These are phyloP conservation scores for Polydesmus complanatus DNA, from an alignment of 2,888 invertebrate genomes.

Conservation along the genomic window DNA sequence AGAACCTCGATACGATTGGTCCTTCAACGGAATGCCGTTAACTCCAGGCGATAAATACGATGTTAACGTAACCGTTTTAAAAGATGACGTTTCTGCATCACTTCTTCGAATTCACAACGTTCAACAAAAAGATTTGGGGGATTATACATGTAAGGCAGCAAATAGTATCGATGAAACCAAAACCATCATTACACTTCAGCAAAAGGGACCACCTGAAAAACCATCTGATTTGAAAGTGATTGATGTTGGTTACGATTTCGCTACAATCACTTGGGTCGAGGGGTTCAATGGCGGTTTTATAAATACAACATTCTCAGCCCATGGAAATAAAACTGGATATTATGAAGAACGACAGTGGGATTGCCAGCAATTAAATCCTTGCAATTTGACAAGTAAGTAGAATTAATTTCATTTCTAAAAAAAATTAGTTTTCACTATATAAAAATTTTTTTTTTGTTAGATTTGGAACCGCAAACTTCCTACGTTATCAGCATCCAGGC, in stretches of 20 bases:
- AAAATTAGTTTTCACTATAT: not conserved
- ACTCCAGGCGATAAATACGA: slow-evolving; percentile 58
- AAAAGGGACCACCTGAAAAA: slow-evolving; percentile 74
- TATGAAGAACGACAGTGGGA: slow-evolving; percentile 34
- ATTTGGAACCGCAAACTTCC: slow-evolving; percentile 69
- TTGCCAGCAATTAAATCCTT: slow-evolving; percentile 71
- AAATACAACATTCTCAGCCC: slow-evolving; percentile 76
- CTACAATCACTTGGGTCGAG: slow-evolving; percentile 69
- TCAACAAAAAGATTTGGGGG: slow-evolving; percentile 55
- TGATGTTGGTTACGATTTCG: slow-evolving; percentile 61
- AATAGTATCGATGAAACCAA: slow-evolving; percentile 57
- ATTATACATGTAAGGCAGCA: slow-evolving; percentile 74
- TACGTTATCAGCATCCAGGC: slow-evolving; percentile 76
- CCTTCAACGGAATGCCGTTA: slow-evolving; percentile 18
- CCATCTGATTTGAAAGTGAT: slow-evolving; percentile 57
- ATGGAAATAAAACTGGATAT: slow-evolving; percentile 43
- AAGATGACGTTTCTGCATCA: slow-evolving; percentile 73
- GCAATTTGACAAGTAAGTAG: slow-evolving; percentile 52
- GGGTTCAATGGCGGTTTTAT: slow-evolving; percentile 81
- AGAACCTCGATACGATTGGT: slow-evolving; percentile 86
- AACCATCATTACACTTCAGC: slow-evolving; percentile 54
- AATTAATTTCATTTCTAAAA: not conserved
- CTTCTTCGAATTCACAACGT: slow-evolving; percentile 57
- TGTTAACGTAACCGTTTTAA: slow-evolving; percentile 62
- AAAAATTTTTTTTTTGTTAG: slow-evolving; percentile 11